A percentile compares a stretch with the other conserved stretches of the same genome.
These are phyloP conservation scores for Gadus chalcogrammus DNA, from an alignment of 2,113 vertebrate genomes.

Conservation along the genomic window DNA sequence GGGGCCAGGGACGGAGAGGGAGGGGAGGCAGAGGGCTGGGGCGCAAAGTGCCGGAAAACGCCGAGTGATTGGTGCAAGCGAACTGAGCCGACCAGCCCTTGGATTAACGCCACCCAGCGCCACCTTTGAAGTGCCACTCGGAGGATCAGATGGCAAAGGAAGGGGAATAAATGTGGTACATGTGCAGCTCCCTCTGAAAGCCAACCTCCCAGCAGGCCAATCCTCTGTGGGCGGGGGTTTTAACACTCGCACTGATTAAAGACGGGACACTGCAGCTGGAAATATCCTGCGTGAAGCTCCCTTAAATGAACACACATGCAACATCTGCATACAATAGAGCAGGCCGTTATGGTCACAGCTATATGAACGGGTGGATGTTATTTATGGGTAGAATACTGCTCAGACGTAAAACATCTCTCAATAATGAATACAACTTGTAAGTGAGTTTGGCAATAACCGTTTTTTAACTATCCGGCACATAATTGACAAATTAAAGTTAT, in stretches of 20 bases:
- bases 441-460: too few relatives aligned
- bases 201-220: conserved; percentile 17
- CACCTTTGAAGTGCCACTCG: conserved; percentile 67
- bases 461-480: too few relatives aligned
- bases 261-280: conserved; percentile 32
- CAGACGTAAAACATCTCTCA: too few relatives aligned
- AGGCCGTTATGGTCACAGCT: too few relatives aligned
- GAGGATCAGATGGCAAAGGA: conserved; percentile 55
- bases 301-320: not conserved
- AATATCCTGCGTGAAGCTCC: conserved; percentile 23
- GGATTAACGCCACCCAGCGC: conserved; percentile 58
- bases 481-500: too few relatives aligned
- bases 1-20: conserved; percentile 39
- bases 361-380: too few relatives aligned
- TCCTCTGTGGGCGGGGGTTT: conserved; percentile 21
- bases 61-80: conserved; percentile 17
- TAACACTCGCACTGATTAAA: conserved; percentile 32
- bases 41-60: conserved; percentile 7
- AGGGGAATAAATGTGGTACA: conserved; percentile 56
- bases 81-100: conserved; percentile 15
- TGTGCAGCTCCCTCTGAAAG: conserved; percentile 35
- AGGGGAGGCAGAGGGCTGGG: conserved; percentile 18
- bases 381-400: too few relatives aligned
- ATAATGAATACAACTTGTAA: too few relatives aligned
- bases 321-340: too few relatives aligned